Percentiles rank a stretch among this genome's conserved stretches.
phyloP scores from a whole-genome alignment of 2,888 invertebrate species.

The Megamerina dolium region DNA sequence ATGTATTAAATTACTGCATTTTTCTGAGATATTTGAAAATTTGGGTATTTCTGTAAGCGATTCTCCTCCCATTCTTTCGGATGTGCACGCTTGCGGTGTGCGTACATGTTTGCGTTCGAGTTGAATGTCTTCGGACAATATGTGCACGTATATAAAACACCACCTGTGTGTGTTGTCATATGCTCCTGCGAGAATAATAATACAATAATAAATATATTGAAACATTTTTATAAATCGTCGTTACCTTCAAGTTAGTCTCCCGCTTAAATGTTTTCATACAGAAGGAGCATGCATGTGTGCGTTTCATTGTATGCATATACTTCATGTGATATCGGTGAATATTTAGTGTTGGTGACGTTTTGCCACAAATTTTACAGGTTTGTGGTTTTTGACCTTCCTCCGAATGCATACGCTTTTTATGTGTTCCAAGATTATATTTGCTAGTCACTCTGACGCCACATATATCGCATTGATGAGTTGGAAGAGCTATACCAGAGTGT shows the following conservation, averaged over 20 bases:
- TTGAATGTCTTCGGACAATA: slow-evolving; percentile 42
- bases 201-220: too few species aligned
- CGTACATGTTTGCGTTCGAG: slow-evolving; percentile 41
- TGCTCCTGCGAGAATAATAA: slow-evolving; percentile 34
- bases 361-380: slow-evolving; percentile 36
- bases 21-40: too few species aligned
- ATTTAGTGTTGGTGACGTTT: slow-evolving; percentile 35
- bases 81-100: slow-evolving; percentile 41
- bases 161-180: slow-evolving; percentile 40
- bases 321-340: slow-evolving; percentile 40
- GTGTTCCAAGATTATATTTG: slow-evolving; percentile 39
- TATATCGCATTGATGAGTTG: slow-evolving; percentile 36
- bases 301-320: slow-evolving; percentile 37
- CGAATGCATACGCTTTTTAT: slow-evolving; percentile 41
- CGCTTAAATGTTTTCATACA: slow-evolving; percentile 45
- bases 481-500: slow-evolving; percentile 34
- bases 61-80: slow-evolving; percentile 44
- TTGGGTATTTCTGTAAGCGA: too few species aligned
- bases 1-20: too few species aligned
- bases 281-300: slow-evolving; percentile 40
- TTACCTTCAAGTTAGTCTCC: slow-evolving; percentile 29
- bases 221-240: not conserved
- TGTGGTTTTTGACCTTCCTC: slow-evolving; percentile 35
- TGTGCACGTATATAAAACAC: slow-evolving; percentile 37
- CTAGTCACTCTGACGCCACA: slow-evolving; percentile 36